Evolutionary conservation across 2,888 invertebrate genomes (phyloP).

Genomic region (Clusia tigrina): DNA sequence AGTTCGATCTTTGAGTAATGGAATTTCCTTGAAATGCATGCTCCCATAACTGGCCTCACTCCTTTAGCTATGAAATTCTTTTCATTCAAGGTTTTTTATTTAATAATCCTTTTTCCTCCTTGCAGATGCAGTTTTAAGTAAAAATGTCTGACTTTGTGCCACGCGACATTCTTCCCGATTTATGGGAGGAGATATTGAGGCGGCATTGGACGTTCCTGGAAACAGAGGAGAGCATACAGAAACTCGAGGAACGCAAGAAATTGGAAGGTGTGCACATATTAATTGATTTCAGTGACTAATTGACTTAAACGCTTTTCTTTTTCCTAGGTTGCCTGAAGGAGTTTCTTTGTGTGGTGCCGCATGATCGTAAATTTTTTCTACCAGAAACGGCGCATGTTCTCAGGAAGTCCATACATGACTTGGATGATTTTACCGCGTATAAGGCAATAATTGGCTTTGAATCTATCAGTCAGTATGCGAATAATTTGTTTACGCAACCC

Average conservation of each 20-base stretch:
- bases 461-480: conserved; percentile 84
- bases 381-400: conserved; percentile 80
- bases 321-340: conserved; percentile 77
- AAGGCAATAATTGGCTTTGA: conserved; percentile 84
- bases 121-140: conserved; percentile 43
- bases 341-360: conserved; percentile 79
- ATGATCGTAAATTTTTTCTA: conserved; percentile 80
- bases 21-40: neutral
- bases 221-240: conserved; percentile 81
- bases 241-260: conserved; percentile 78
- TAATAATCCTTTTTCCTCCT: conserved; percentile 27
- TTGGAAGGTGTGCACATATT: conserved; percentile 77
- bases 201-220: conserved; percentile 82
- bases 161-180: conserved; percentile 64
- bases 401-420: conserved; percentile 74
- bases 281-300: too few species aligned
- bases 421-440: conserved; percentile 81
- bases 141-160: conserved; percentile 65
- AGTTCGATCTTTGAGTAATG: too few species aligned
- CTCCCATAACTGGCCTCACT: neutral
- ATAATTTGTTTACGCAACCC: conserved; percentile 83
- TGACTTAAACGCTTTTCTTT: neutral
- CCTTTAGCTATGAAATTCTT: conserved; percentile 3
- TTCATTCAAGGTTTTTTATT: neutral
- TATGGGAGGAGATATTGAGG: conserved; percentile 78